Base-by-base conservation (phyloP, 2,888 invertebrate genomes). In the Agriopis marginaria region DNA sequence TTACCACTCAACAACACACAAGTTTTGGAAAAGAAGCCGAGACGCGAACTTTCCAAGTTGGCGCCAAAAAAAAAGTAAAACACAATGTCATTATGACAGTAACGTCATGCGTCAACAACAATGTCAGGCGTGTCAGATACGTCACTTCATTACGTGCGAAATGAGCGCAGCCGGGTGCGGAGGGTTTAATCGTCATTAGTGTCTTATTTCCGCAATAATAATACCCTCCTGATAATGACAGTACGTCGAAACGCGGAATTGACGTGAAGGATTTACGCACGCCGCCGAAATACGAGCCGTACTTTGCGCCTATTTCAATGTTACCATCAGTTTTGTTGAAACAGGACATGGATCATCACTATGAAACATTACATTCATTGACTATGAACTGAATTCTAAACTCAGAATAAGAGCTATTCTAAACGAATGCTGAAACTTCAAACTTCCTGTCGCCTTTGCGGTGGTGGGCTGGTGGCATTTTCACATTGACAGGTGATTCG, bases 171-270 rank as follows among this genome's bases (percentile, higher is more conserved):
- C 32, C 7, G 63, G 42, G 63, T 39, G 45, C 49, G 14, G 50
- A 8, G 47, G 50, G 58, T 66, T 66, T 66, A 59, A 63, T 70
- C 70, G 66, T 70, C 70, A 70, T 70, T 70, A 70, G 65, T 70
- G 62, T 70, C 70, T 70, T 66, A 62, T 70, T 70, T 66, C 66
- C 42, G 40, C 45, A 51, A 63, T 66, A 70, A 66, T 70, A 66
- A 70, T 66, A 66, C 66, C 63, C 58, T 58, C 58, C 45, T 32
- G 56, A 44, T 66, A 70, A 66, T 70, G 70, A 70, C 65, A 70
- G 66, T 63, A 58, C 58, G 66, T 66, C 70, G 65, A 55, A 54
- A 63, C 65, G 10, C 62, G 42, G 63, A 61, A 69, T 65, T 66
- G 70, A 63, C 65, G 66, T 63, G 65, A 61, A 54, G 69, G 70